Evolutionary conservation across 2,113 vertebrate genomes (phyloP), one percentile per base, ranked within the genome.

Genomic region (Accipiter cooperii): DNA sequence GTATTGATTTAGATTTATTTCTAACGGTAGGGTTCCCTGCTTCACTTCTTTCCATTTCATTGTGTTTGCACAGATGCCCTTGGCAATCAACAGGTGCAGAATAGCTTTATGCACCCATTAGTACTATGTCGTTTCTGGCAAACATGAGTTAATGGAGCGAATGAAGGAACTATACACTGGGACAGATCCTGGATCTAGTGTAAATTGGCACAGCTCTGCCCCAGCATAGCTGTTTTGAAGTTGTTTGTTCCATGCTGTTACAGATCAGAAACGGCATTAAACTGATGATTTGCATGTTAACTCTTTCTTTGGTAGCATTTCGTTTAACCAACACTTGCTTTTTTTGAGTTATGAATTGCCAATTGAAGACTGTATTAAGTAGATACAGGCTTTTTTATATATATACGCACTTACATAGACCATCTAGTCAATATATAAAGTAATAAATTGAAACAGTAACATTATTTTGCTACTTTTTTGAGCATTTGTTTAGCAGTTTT

Each of bases 1-100:
- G 66, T 75, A 89, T 79, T 71, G 84, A 96, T 96, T 91, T 38
- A 75, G 54, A 54, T 84, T 93, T 74, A 26, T 90, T 92, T 92
- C 75, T 60, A 44, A 28, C 4, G 1, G n/a, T 73, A 5, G 38
- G 74, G 69, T 82, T 90, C 74, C 42, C 77, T 87, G 74, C 69
- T 92, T 87, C 49, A 5, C 78, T 74, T 87, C 89, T 64, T 84
- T 15, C 78, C 54, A 25, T 92, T 87, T 81, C 58, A 6, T 33
- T 77, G 86, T 64, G 42, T 84, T 81, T 80, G 63, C 68, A 36
- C 91, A 84, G 82, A 64, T 84, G 74, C 86, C 73, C 52, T 84
- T 64, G 89, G 73, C 78, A 81, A 74, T 92, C 26, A 88, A 55
- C 86, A 81, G 64, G 89, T 69, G 78, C 69, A 51, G 85, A 65